Conservation (phyloP, 2,888 invertebrate species). For the Temnothorax unifasciatus region DNA sequence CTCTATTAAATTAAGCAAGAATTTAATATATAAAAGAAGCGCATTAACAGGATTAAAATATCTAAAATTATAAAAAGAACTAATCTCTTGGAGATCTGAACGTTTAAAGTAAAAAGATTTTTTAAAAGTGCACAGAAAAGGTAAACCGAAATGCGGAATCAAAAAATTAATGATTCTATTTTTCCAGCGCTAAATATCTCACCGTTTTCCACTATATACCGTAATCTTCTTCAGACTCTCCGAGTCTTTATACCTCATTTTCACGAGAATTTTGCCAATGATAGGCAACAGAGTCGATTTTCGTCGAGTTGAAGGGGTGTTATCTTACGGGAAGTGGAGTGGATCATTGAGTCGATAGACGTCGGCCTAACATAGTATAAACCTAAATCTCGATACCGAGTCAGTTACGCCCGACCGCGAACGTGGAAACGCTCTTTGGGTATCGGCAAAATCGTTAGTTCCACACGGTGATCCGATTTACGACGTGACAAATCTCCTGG, state of each 20-base stretch:
- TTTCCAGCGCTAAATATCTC: background rate
- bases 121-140: background rate
- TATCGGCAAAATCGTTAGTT: constrained; percentile 76
- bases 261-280: constrained; percentile 23
- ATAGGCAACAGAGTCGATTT: background rate
- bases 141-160: background rate
- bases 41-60: background rate
- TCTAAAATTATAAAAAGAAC: background rate
- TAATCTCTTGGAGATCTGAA: background rate
- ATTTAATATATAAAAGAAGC: constrained; percentile 2
- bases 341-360: constrained; percentile 51
- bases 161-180: background rate
- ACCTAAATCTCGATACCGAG: constrained; percentile 73
- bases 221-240: background rate
- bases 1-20: constrained; percentile 39
- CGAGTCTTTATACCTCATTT: background rate
- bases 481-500: constrained; percentile 73
- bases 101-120: background rate
- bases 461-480: constrained; percentile 73
- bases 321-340: constrained; percentile 35
- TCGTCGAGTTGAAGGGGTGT: constrained; percentile 20
- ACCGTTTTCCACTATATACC: background rate
- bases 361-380: constrained; percentile 56
- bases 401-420: constrained; percentile 70
- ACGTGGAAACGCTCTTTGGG: constrained; percentile 74